These are phyloP conservation scores for Homarus americanus DNA, from an alignment of 1,140 invertebrate species.

Conservation along the genomic window DNA sequence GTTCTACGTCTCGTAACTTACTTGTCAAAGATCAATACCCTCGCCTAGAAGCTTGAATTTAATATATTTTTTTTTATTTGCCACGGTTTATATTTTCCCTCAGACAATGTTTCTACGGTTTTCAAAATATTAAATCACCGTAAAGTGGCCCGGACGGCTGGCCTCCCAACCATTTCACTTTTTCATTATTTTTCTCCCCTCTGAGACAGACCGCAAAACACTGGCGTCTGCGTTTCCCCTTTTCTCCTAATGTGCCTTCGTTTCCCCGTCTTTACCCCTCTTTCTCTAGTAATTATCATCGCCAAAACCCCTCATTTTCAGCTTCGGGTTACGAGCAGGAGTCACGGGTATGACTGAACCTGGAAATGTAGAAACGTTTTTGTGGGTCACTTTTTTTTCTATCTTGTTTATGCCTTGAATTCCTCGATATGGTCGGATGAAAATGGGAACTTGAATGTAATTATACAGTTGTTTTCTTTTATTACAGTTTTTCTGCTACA, in stretches of 20 bases:
- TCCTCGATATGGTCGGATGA: neutral
- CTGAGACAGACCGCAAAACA: slow-evolving; percentile 52
- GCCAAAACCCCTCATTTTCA: slow-evolving; percentile 62
- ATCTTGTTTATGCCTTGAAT: neutral
- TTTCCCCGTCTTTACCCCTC: slow-evolving; percentile 53
- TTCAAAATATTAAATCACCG: neutral
- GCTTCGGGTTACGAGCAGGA: slow-evolving; percentile 43
- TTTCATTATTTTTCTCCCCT: slow-evolving; percentile 5
- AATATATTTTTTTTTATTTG: too few species aligned
- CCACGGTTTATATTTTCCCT: too few species aligned
- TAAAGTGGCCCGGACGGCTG: slow-evolving; percentile 1
- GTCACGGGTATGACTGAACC: slow-evolving; percentile 50
- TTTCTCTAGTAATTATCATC: slow-evolving; percentile 67
- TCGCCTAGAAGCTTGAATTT: too few species aligned
- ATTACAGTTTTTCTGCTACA: neutral
- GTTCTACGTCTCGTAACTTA: neutral
- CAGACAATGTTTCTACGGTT: neutral
- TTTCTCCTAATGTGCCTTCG: slow-evolving; percentile 50
- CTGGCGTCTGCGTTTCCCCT: slow-evolving; percentile 37
- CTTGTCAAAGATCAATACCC: too few species aligned
- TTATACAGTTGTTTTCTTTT: neutral
- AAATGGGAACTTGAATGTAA: neutral
- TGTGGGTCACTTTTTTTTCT: neutral
- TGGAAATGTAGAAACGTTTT: slow-evolving; percentile 65
- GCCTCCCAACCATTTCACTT: slow-evolving; percentile 3